Base-by-base conservation (phyloP, 2,113 vertebrate genomes). In the Odontesthes bonariensis region DNA sequence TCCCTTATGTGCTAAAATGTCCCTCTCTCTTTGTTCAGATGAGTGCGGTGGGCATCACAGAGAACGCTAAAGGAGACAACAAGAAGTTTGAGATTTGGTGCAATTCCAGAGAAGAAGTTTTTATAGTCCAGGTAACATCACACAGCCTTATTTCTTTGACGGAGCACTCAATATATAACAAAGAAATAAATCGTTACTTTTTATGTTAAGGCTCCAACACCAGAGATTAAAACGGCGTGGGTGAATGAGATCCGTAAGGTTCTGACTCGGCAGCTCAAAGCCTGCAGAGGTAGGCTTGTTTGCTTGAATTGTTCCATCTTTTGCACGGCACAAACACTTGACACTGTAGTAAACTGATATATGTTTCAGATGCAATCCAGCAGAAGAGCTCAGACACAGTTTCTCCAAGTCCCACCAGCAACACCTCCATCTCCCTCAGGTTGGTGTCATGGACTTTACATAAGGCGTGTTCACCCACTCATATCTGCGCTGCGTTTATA, bases 51-150 rank as follows among this genome's bases (percentile, higher is more conserved):
- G 98, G 98, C 79, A 97, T 99, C 79, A 99, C 98, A 0, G 98
- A 99, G 90, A 98, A 95, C 0, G 96, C 97, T 14, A 99, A 99
- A 91, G 98, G 97, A 1, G 98, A 99, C 77, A 91, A 91, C 80
- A 99, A 95, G 91, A 99, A 99, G 90, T 99, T 99, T 91, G 98
- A 99, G 93, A 96, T 99, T 80, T 99, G 97, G 97, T 99, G 96
- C 85, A 99, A 99, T 73, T 96, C 97, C 0, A 91, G 98, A 70
- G 98, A 99, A 71, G 98, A 99, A 81, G 98, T 99, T 61, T 99
- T 98, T 75, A 99, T 98, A 27, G 92, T 97, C 12, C 98, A 99
- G 97, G 98, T 99, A 84, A 83, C 51, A 0, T 47, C 13, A 0
- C 0, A 23, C 13, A 0, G 9, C 27, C 27, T 22, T 2, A 4